Conservation (phyloP, 2,113 vertebrate genomes). For the Planiliza haematocheilus region DNA sequence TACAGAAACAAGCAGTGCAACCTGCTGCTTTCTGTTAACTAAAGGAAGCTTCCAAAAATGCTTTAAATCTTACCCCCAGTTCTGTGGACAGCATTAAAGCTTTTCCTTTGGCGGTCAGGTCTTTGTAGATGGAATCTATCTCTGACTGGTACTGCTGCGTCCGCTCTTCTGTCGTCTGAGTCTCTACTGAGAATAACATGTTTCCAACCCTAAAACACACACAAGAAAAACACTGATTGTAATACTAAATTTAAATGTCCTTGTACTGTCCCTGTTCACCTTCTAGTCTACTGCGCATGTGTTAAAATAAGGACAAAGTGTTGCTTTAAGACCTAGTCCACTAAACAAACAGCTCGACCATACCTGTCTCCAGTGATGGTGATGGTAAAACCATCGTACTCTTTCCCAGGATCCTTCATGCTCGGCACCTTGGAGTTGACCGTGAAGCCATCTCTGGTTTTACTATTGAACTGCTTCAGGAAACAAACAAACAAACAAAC, state of each 20-base stretch:
- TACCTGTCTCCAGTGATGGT: slow-evolving; percentile 98
- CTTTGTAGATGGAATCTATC: slow-evolving; percentile 96
- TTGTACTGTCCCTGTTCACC: too few species aligned
- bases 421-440: slow-evolving; percentile 98
- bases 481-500: slow-evolving; percentile 63
- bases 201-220: slow-evolving; percentile 91
- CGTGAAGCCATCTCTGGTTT: slow-evolving; percentile 98
- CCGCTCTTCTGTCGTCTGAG: slow-evolving; percentile 96
- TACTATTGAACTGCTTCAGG: slow-evolving; percentile 98
- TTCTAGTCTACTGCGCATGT: too few species aligned
- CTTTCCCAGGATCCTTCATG: slow-evolving; percentile 92
- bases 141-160: slow-evolving; percentile 97
- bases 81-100: slow-evolving; percentile 93
- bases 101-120: slow-evolving; percentile 95
- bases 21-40: too few species aligned
- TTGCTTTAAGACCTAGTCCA: too few species aligned
- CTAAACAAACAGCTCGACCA: not conserved
- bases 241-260: too few species aligned
- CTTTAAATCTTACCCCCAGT: slow-evolving; percentile 89
- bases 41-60: too few species aligned
- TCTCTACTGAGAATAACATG: slow-evolving; percentile 97
- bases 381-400: slow-evolving; percentile 96
- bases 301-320: too few species aligned
- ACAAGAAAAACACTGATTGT: not conserved
- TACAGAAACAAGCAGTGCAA: not conserved